Evolutionary conservation across 2,113 vertebrate species (phyloP).

Genomic region (Boulengeromyrus knoepffleri): DNA sequence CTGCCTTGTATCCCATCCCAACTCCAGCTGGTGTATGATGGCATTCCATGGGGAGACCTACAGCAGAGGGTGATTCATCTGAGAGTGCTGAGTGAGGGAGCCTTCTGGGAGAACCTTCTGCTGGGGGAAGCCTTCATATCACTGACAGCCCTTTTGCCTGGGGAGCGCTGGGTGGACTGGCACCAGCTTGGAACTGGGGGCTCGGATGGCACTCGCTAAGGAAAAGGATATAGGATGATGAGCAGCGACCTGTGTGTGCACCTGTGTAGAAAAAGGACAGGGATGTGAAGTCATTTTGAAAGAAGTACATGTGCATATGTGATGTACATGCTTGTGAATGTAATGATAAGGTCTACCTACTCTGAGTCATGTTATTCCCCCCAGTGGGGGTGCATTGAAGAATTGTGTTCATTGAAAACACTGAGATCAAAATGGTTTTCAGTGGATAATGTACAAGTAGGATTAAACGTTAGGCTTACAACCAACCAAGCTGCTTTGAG

Average conservation of each 20-base stretch:
- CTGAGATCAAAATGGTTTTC: constrained; percentile 22
- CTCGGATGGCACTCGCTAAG: constrained; percentile 55
- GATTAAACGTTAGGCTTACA: background rate
- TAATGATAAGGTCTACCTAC: constrained; percentile 29
- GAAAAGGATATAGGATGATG: constrained; percentile 29
- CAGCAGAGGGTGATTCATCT: constrained; percentile 85
- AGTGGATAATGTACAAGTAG: constrained; percentile 27
- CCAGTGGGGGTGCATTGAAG: constrained; percentile 27
- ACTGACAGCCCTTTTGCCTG: constrained; percentile 73
- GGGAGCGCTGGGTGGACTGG: constrained; percentile 86
- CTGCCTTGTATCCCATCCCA: background rate
- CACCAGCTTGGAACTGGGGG: constrained; percentile 71
- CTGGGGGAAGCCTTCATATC: constrained; percentile 83
- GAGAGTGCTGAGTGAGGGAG: constrained; percentile 82
- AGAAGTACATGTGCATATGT: background rate
- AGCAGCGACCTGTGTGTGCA: background rate
- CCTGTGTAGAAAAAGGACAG: background rate
- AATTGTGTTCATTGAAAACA: constrained; percentile 6
- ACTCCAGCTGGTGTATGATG: constrained; percentile 81
- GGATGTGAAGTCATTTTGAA: background rate
- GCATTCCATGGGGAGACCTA: constrained; percentile 84
- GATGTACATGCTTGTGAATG: constrained; percentile 17
- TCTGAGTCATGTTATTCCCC: constrained; percentile 29
- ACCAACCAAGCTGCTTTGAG: background rate
- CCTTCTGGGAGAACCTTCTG: constrained; percentile 91